Percentiles rank a stretch among this genome's conserved stretches.
Conservation (phyloP, 1,140 invertebrate species). For the Diachasmimorpha longicaudata region DNA sequence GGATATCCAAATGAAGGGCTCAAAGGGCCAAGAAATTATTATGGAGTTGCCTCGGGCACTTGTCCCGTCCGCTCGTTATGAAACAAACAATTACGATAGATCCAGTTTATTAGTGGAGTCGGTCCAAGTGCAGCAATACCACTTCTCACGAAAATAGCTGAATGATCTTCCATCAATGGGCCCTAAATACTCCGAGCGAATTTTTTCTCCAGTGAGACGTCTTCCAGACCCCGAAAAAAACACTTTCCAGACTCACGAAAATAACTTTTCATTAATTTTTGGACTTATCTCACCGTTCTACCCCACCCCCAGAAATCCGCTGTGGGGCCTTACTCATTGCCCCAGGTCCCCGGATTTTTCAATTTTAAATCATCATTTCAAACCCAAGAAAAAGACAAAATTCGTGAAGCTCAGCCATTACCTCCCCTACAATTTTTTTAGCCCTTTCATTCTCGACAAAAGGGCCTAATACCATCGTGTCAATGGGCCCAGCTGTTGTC, state of each 20-base stretch:
- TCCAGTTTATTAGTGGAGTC: conserved; percentile 19
- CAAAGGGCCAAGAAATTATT: conserved; percentile 28
- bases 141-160: not conserved
- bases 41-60: conserved; percentile 23
- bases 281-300: no score
- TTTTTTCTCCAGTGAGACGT: no score
- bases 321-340: no score
- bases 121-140: not conserved
- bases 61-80: conserved; percentile 18
- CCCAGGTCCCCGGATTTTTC: no score
- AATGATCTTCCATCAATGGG: not conserved
- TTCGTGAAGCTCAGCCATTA: not conserved
- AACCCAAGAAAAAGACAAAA: no score
- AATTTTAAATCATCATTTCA: no score
- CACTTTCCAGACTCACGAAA: no score
- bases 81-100: conserved; percentile 29
- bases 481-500: conserved; percentile 25
- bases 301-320: no score
- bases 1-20: not conserved
- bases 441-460: not conserved
- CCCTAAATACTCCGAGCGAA: not conserved
- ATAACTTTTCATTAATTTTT: no score
- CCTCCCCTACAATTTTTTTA: not conserved
- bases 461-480: not conserved
- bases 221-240: no score